Evolutionary conservation across 2,113 vertebrate species (phyloP).

Genomic region (Cynoglossus semilaevis): DNA sequence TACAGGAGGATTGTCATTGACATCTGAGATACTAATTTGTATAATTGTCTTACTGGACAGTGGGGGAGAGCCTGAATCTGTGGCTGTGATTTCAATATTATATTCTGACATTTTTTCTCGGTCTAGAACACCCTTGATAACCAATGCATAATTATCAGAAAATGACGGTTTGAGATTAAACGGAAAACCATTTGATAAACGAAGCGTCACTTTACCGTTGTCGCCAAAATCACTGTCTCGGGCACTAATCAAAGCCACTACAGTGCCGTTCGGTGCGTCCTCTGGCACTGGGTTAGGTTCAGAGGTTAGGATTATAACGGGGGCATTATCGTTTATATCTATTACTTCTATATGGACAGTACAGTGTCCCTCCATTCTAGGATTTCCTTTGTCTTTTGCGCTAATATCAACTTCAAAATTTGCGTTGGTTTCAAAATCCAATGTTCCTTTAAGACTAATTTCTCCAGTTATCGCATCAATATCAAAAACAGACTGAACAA

Average conservation of each 20-base stretch:
- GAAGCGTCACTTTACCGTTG: constrained; percentile 63
- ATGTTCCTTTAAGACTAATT: constrained; percentile 43
- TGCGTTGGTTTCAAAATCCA: constrained; percentile 64
- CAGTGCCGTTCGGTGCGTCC: constrained; percentile 55
- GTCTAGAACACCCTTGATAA: constrained; percentile 77
- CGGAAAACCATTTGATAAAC: constrained; percentile 44
- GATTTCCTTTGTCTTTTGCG: constrained; percentile 72
- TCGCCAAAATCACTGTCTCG: constrained; percentile 64
- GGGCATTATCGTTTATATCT: constrained; percentile 75
- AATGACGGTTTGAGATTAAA: constrained; percentile 77
- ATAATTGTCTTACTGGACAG: constrained; percentile 71
- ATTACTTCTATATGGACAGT: constrained; percentile 57
- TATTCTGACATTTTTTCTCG: constrained; percentile 76
- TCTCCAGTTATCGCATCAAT: constrained; percentile 52
- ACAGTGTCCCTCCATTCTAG: constrained; percentile 75
- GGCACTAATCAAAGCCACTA: constrained; percentile 66
- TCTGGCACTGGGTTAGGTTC: constrained; percentile 60
- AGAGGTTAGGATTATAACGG: constrained; percentile 63
- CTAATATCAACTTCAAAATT: constrained; percentile 82
- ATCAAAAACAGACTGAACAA: constrained; percentile 40
- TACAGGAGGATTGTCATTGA: constrained; percentile 82
- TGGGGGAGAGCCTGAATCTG: constrained; percentile 76
- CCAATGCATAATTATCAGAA: constrained; percentile 83
- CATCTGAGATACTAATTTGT: constrained; percentile 79
- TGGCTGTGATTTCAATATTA: constrained; percentile 74